These are phyloP conservation scores for Cynopterus brachyotis DNA, from an alignment of 2,113 vertebrate genomes.

Conservation along the genomic window DNA sequence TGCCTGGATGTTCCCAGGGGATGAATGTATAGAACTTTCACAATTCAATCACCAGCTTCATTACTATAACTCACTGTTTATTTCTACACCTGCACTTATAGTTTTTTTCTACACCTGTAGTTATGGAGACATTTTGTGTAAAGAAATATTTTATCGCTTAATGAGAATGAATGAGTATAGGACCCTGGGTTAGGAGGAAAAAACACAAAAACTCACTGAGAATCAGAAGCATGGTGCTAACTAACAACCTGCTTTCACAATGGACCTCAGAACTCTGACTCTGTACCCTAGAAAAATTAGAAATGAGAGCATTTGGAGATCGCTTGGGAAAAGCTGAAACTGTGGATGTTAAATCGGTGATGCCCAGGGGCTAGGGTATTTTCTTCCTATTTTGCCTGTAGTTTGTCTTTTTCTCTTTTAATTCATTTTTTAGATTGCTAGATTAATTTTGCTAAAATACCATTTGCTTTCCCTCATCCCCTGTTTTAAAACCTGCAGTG, in stretches of 20 bases:
- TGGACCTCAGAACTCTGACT: constrained; percentile 41
- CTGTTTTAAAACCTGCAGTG: constrained; percentile 24
- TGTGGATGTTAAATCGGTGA: constrained; percentile 24
- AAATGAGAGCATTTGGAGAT: constrained; percentile 67
- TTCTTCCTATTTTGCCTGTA: constrained; percentile 30
- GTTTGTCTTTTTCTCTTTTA: constrained; percentile 2
- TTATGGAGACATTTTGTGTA: not conserved
- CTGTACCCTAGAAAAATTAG: constrained; percentile 66
- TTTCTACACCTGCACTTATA: not conserved
- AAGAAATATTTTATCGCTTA: not conserved
- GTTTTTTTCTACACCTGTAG: too few relatives aligned
- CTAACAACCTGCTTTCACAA: not conserved
- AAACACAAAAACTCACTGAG: not conserved
- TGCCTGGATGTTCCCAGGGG: not conserved
- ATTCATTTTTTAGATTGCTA: constrained; percentile 37
- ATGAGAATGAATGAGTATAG: not conserved
- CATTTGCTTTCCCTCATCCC: not conserved
- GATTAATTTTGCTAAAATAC: constrained; percentile 59
- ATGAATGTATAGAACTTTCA: not conserved
- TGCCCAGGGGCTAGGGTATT: constrained; percentile 42
- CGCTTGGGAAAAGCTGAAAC: constrained; percentile 18
- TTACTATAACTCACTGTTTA: not conserved
- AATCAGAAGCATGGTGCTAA: not conserved
- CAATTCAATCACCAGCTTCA: not conserved
- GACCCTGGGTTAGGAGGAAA: not conserved